Percentiles rank a stretch among this genome's conserved stretches.
Evolutionary conservation across 1,140 invertebrate genomes (phyloP).

Genomic region (Rhynchophorus ferrugineus): DNA sequence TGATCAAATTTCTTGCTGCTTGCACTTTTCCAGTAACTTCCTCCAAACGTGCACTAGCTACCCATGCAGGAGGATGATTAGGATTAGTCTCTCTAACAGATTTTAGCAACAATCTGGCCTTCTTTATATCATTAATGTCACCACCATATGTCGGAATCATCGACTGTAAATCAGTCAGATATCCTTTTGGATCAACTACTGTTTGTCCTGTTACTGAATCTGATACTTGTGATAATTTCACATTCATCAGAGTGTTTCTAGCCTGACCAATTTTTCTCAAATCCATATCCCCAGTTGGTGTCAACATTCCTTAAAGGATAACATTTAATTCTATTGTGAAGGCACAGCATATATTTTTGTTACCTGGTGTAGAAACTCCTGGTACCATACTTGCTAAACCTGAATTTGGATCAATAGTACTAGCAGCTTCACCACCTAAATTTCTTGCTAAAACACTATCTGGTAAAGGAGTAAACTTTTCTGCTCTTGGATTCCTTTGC

Average conservation of each 20-base stretch:
- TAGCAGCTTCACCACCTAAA: slow-evolving; percentile 73
- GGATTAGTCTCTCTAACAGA: slow-evolving; percentile 98
- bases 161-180: slow-evolving; percentile 95
- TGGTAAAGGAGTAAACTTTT: slow-evolving; percentile 95
- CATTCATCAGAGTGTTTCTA: slow-evolving; percentile 98
- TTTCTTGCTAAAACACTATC: slow-evolving; percentile 93
- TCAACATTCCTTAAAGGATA: slow-evolving; percentile 56
- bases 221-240: slow-evolving; percentile 93
- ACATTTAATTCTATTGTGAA: background rate
- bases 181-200: slow-evolving; percentile 98
- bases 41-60: slow-evolving; percentile 96
- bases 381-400: slow-evolving; percentile 80
- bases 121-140: slow-evolving; percentile 99
- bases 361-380: slow-evolving; percentile 67
- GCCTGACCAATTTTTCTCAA: slow-evolving; percentile 98
- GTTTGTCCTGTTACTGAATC: slow-evolving; percentile 99
- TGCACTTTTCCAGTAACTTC: slow-evolving; percentile 90
- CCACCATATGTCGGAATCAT: slow-evolving; percentile 98
- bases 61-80: slow-evolving; percentile 98
- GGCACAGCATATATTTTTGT: slow-evolving; percentile 18
- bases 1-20: slow-evolving; percentile 42
- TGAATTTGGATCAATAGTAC: slow-evolving; percentile 77
- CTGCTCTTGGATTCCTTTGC: slow-evolving; percentile 87
- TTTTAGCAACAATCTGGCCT: slow-evolving; percentile 91
- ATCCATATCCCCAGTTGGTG: slow-evolving; percentile 89